Evolutionary conservation across 1,140 invertebrate genomes (phyloP).

Genomic region (Lepidurus arcticus): DNA sequence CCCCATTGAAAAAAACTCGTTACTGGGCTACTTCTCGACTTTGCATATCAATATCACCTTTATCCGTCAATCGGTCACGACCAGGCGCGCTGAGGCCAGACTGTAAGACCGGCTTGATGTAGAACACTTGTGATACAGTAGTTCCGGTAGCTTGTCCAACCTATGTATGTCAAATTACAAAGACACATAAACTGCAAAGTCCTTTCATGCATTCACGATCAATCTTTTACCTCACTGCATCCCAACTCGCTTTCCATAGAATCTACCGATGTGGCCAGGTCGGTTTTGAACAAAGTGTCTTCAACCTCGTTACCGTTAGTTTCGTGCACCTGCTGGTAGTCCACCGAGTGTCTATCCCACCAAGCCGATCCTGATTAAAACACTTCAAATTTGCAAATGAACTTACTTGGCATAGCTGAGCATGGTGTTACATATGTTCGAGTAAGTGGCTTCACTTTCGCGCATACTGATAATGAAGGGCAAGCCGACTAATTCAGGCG

Average conservation of each 20-base stretch:
- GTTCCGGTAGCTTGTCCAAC: neutral
- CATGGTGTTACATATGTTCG: conserved; percentile 44
- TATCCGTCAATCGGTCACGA: neutral
- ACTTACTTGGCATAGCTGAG: conserved; percentile 46
- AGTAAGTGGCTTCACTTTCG: conserved; percentile 45
- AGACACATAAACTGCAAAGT: neutral
- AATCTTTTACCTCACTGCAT: neutral
- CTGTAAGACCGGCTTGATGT: conserved; percentile 10
- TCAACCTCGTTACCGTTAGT: conserved; percentile 5
- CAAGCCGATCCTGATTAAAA: neutral
- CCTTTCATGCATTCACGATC: no score
- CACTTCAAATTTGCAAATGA: neutral
- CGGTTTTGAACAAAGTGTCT: neutral
- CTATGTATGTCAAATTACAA: neutral
- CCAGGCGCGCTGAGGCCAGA: neutral
- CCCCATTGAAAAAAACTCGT: neutral
- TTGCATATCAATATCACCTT: conserved; percentile 3
- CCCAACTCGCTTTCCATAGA: neutral
- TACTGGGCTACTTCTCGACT: neutral
- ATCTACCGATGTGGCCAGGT: neutral
- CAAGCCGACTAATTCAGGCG: conserved; percentile 45
- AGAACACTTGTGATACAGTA: neutral
- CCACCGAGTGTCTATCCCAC: neutral
- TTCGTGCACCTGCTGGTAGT: neutral
- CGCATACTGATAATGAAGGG: conserved; percentile 50